These are phyloP conservation scores for Anarrhichthys ocellatus DNA, from an alignment of 2,113 vertebrate species.

Conservation along the genomic window DNA sequence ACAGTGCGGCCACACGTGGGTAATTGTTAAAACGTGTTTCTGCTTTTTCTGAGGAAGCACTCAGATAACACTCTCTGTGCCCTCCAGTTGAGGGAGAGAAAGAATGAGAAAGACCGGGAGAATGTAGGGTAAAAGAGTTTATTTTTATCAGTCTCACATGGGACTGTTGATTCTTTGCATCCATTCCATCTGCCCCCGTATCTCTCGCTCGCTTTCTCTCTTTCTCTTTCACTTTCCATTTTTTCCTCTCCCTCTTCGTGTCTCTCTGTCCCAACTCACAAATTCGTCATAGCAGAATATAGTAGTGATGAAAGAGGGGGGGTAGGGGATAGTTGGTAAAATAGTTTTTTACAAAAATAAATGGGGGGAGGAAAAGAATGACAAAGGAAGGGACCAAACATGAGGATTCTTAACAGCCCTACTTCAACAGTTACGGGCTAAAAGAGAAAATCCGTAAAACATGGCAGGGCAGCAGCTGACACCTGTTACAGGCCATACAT, in stretches of 20 bases:
- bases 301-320: not conserved
- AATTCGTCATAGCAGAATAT: conserved; percentile 24
- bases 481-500: conserved; percentile 53
- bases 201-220: conserved; percentile 34
- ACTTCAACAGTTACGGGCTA: not conserved
- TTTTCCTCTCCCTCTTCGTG: conserved; percentile 1
- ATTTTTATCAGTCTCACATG: conserved; percentile 81
- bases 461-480: conserved; percentile 52
- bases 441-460: conserved; percentile 17
- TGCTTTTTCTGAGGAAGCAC: conserved; percentile 63
- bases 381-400: conserved; percentile 16
- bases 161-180: conserved; percentile 80
- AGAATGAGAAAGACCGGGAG: conserved; percentile 49
- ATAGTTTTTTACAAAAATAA: not conserved
- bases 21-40: conserved; percentile 60
- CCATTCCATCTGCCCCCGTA: conserved; percentile 67
- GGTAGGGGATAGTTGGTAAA: not conserved
- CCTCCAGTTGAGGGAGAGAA: conserved; percentile 64
- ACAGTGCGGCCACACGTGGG: conserved; percentile 34
- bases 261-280: conserved; percentile 13
- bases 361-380: not conserved
- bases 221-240: conserved; percentile 31
- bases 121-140: conserved; percentile 83
- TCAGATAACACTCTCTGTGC: conserved; percentile 66
- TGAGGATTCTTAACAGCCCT: not conserved